Evolutionary conservation across 2,797 vertebrate species (phyloP), one percentile per base, ranked within the genome.

Genomic region (Pyrocephalus nanus): DNA sequence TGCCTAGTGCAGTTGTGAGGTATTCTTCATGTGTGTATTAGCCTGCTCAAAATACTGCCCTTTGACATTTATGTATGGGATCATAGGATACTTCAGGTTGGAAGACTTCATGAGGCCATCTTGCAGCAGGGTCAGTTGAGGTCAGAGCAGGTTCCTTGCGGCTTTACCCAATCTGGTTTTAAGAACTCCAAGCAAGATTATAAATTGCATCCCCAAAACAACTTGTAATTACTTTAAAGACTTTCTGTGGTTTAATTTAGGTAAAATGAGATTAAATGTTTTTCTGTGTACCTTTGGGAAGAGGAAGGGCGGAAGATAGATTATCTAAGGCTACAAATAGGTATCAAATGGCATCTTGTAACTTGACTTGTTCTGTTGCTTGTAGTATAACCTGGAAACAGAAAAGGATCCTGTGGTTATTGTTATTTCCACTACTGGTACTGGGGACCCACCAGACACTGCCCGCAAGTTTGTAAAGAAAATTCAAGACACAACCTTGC

Each of bases 361-460:
- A 95, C 36, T 66, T 78, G 11, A 54, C 21, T 75, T 95, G 18
- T 91, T 61, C 25, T 93, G 21, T 82, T 94, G 8, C 69, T 97
- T 94, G 29, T 91, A 99, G 99, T 99, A 98, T 94, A 98, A 99
- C 93, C 96, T 99, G 90, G 98, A 98, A 96, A 98, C 96, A 15
- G 99, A 99, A 96, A 97, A 89, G 8, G 98, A 98, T 26, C 99
- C 99, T 8, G 98, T 99, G 40, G 98, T 99, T 88, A 97, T 99
- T 88, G 97, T 99, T 29, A 98, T 99, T 90, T 99, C 99, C 32
- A 99, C 99, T 21, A 99, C 99, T 4, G 99, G 99, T 75, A 98
- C 98, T 5, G 99, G 99, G 78, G 99, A 99, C 12, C 98, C 99
- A 9, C 99, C 99, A 4, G 99, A 99, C 94, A 98, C 98, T 25